A percentile compares a stretch with the other conserved stretches of the same genome.
Conservation (phyloP, 2,888 invertebrate species). For the Xanthia togata region DNA sequence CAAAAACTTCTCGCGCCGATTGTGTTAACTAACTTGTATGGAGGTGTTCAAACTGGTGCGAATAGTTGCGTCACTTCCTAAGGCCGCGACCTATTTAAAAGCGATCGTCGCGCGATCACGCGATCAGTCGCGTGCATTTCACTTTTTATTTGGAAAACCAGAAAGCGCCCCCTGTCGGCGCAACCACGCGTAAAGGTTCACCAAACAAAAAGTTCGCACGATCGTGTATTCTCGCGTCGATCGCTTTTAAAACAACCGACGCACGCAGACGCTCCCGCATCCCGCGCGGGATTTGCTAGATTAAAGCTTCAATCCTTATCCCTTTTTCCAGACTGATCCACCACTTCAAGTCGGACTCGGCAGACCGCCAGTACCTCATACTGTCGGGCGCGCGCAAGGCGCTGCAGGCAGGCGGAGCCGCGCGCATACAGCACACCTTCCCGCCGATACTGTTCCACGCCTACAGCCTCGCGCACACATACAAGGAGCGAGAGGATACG, state of each 20-base stretch:
- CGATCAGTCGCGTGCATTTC: too few species aligned
- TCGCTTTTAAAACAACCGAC: neutral
- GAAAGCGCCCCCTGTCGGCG: too few species aligned
- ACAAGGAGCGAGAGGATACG: constrained; percentile 91
- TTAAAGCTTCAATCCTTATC: neutral
- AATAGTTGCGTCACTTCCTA: neutral
- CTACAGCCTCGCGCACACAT: constrained; percentile 96
- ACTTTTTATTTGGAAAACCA: too few species aligned
- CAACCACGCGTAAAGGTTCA: too few species aligned
- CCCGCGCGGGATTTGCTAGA: neutral
- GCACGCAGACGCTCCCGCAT: neutral
- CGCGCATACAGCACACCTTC: constrained; percentile 96
- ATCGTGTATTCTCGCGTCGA: too few species aligned
- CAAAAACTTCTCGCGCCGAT: neutral
- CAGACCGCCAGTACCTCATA: constrained; percentile 97
- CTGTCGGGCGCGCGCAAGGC: constrained; percentile 96
- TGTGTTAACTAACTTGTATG: neutral
- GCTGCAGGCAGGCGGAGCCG: constrained; percentile 97
- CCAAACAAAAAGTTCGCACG: too few species aligned
- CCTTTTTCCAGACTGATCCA: constrained; percentile 92
- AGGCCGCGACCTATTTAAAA: too few species aligned
- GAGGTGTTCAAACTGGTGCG: neutral
- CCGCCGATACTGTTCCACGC: constrained; percentile 99
- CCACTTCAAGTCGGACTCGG: constrained; percentile 94
- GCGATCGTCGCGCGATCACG: too few species aligned